phyloP scores from a whole-genome alignment of 2,113 vertebrate genomes.

The Thamnaconus septentrionalis region DNA sequence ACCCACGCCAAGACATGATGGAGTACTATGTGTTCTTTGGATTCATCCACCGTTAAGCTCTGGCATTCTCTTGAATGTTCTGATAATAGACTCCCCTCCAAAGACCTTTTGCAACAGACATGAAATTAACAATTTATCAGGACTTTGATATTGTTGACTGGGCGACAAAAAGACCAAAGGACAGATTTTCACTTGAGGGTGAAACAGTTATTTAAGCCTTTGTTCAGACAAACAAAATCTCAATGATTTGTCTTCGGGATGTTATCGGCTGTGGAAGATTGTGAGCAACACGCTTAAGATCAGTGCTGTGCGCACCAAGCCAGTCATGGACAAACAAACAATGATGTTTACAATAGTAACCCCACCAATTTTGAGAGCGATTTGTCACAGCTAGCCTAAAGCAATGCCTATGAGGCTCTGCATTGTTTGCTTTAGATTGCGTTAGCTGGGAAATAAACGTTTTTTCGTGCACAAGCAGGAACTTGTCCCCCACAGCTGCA shows the following conservation, averaged over 20 bases:
- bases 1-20: conserved; percentile 46
- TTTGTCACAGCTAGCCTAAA: conserved; percentile 61
- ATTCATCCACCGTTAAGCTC: conserved; percentile 28
- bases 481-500: conserved; percentile 57
- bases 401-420: conserved; percentile 44
- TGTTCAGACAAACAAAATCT: too few species aligned
- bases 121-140: too few species aligned
- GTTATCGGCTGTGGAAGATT: too few species aligned
- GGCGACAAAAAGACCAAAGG: too few species aligned
- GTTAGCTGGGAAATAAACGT: conserved; percentile 66
- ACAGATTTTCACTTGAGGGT: too few species aligned
- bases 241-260: too few species aligned
- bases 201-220: too few species aligned
- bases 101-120: too few species aligned
- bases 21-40: conserved; percentile 31
- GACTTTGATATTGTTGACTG: too few species aligned
- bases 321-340: conserved; percentile 26
- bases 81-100: too few species aligned
- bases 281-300: background rate
- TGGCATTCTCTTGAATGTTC: conserved; percentile 33
- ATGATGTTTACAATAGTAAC: conserved; percentile 19
- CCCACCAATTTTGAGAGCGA: conserved; percentile 53
- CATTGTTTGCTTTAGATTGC: conserved; percentile 11
- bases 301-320: background rate
- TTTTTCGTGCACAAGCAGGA: conserved; percentile 54